phyloP scores from a whole-genome alignment of 2,797 vertebrate genomes.

The Coreius guichenoti region DNA sequence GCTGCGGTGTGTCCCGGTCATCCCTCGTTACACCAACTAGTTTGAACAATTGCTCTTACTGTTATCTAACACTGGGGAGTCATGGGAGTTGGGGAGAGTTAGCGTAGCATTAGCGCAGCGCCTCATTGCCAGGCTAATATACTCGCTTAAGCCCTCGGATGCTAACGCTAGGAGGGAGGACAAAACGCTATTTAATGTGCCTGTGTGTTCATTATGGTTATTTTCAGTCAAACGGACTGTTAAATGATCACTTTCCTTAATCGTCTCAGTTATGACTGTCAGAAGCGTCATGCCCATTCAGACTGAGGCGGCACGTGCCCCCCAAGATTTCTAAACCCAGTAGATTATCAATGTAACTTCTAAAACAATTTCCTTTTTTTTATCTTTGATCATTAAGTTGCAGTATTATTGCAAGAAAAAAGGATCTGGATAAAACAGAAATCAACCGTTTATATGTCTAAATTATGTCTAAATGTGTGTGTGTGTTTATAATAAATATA shows the following conservation, averaged over 20 bases:
- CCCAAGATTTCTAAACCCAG: neutral
- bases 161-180: constrained; percentile 59
- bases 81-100: constrained; percentile 50
- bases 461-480: too few relatives aligned
- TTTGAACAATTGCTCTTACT: constrained; percentile 47
- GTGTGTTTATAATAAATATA: too few relatives aligned
- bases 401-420: neutral
- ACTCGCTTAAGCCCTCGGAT: constrained; percentile 59
- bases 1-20: constrained; percentile 46
- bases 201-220: constrained; percentile 63
- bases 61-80: constrained; percentile 52
- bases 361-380: neutral
- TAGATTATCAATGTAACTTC: constrained; percentile 10
- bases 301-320: constrained; percentile 18
- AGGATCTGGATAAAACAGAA: neutral
- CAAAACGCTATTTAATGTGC: constrained; percentile 65
- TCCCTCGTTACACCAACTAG: constrained; percentile 54
- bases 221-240: constrained; percentile 64
- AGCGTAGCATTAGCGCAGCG: constrained; percentile 63
- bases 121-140: constrained; percentile 65
- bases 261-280: constrained; percentile 49
- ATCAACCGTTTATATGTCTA: neutral
- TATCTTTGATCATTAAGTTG: constrained; percentile 19
- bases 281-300: constrained; percentile 1
- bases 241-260: constrained; percentile 64